A percentile compares a stretch with the other conserved stretches of the same genome.
Evolutionary conservation across 2,888 invertebrate species (phyloP).

Genomic region (Belgica antarctica): DNA sequence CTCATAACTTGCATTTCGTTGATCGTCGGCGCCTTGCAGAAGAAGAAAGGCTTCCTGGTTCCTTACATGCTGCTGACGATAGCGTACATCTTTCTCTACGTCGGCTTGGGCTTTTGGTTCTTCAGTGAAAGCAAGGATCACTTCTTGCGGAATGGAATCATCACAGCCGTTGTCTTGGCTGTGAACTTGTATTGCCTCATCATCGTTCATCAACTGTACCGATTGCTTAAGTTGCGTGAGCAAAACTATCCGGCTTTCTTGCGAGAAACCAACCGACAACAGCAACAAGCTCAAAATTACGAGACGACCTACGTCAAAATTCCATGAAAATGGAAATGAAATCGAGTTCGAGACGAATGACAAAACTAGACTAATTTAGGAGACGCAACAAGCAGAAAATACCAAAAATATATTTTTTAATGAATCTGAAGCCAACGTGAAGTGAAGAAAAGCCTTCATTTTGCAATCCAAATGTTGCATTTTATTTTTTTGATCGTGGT

Average conservation of each 20-base stretch:
- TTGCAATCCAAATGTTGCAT: neutral
- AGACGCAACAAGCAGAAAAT: neutral
- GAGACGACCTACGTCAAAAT: conserved; percentile 41
- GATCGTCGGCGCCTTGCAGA: conserved; percentile 31
- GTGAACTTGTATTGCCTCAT: conserved; percentile 37
- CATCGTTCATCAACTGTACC: conserved; percentile 32
- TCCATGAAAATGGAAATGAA: conserved; percentile 23
- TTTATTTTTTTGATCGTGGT: neutral
- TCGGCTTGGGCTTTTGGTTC: conserved; percentile 26
- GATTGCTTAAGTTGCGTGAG: conserved; percentile 30
- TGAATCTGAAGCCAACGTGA: neutral
- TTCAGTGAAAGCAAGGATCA: conserved; percentile 18
- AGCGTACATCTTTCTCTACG: conserved; percentile 27
- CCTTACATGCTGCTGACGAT: conserved; percentile 24
- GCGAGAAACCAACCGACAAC: conserved; percentile 26
- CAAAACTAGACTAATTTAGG: neutral
- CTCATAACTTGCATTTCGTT: conserved; percentile 31
- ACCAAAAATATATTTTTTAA: neutral
- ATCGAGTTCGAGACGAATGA: neutral
- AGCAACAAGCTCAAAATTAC: conserved; percentile 26
- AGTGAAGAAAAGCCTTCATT: neutral
- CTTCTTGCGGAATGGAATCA: conserved; percentile 12
- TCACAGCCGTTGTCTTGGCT: neutral
- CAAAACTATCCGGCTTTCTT: conserved; percentile 39
- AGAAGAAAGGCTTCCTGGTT: conserved; percentile 32